These are phyloP conservation scores for Cyclura pinguis DNA, from an alignment of 2,797 vertebrate species.

Conservation along the genomic window DNA sequence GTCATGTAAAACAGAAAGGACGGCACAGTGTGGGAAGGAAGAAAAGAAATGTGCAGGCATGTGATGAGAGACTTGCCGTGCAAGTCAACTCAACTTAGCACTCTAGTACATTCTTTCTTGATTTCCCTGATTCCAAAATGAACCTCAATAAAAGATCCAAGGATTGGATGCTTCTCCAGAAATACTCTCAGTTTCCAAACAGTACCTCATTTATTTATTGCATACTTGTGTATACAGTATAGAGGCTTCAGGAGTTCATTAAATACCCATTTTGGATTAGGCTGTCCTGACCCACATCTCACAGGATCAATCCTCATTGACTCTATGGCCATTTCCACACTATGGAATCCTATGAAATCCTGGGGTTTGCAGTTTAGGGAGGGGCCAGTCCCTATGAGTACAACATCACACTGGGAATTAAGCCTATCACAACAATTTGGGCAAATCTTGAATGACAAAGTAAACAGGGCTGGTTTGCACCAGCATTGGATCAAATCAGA, in stretches of 20 bases:
- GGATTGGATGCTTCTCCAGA: not conserved
- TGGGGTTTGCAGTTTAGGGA: too few relatives aligned
- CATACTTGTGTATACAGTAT: not conserved
- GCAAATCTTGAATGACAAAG: too few relatives aligned
- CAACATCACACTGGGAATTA: not conserved
- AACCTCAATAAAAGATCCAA: not conserved
- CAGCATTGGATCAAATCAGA: too few relatives aligned
- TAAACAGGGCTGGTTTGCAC: too few relatives aligned
- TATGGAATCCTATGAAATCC: too few relatives aligned
- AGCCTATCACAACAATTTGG: too few relatives aligned
- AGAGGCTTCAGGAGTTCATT: not conserved
- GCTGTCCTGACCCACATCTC: not conserved
- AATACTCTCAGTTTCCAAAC: not conserved
- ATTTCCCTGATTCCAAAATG: not conserved
- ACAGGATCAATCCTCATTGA: not conserved
- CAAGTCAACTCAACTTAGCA: not conserved
- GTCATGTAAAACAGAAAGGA: conserved; percentile 23
- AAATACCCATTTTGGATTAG: not conserved
- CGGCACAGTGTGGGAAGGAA: not conserved
- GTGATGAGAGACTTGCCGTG: not conserved
- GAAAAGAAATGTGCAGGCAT: not conserved
- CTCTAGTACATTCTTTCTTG: not conserved
- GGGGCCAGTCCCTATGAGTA: too few relatives aligned
- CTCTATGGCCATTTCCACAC: too few relatives aligned
- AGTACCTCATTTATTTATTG: not conserved